These are phyloP conservation scores for Sialia sialis DNA, from an alignment of 2,113 vertebrate genomes.

Conservation along the genomic window DNA sequence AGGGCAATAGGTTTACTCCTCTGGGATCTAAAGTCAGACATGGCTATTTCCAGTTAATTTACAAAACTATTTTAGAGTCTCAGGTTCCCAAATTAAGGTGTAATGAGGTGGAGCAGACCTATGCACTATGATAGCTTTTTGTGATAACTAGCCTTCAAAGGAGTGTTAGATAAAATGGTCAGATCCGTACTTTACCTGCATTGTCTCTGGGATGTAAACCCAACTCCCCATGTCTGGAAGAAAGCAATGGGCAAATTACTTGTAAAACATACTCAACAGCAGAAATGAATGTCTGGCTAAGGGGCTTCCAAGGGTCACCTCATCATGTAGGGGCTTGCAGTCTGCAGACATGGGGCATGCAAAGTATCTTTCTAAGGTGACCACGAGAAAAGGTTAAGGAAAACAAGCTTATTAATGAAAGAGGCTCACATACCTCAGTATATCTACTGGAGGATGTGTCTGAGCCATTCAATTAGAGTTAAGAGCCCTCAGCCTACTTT, in stretches of 20 bases:
- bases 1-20: neutral
- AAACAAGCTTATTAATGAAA: neutral
- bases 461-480: neutral
- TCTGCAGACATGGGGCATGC: neutral
- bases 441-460: neutral
- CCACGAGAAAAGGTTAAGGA: neutral
- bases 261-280: neutral
- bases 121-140: neutral
- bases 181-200: fast-evolving
- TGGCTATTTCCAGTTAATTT: conserved; percentile 18
- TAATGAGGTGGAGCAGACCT: conserved; percentile 1
- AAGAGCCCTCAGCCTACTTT: neutral
- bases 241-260: neutral
- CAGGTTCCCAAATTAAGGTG: neutral
- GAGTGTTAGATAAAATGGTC: neutral
- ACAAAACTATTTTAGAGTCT: neutral
- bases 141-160: neutral
- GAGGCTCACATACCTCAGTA: neutral
- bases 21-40: neutral
- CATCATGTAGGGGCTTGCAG: neutral
- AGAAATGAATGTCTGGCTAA: neutral
- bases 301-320: neutral
- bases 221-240: neutral
- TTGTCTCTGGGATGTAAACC: neutral
- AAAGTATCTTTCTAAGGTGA: neutral